Conservation (phyloP, 2,113 vertebrate species). For the Archilochus colubris region DNA sequence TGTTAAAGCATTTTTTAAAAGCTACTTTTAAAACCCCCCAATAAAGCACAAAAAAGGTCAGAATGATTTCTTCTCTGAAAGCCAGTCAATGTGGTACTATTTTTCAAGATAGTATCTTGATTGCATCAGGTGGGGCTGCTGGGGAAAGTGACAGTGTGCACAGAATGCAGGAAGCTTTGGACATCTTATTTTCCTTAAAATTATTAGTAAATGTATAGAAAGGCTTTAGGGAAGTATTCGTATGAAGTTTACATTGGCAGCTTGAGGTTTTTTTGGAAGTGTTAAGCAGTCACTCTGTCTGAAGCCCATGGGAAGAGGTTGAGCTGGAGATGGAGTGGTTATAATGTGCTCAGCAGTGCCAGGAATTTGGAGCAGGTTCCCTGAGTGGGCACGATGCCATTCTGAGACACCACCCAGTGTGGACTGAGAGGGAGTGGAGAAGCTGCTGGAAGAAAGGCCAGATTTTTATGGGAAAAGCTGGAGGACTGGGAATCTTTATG, state of each 20-base stretch:
- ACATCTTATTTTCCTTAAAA: neutral
- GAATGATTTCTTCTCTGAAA: neutral
- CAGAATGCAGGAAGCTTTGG: neutral
- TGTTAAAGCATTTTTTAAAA: neutral
- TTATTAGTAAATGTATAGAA: neutral
- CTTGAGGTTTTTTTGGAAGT: neutral
- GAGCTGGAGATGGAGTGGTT: neutral
- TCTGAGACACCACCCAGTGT: rapidly evolving
- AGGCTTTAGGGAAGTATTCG: neutral
- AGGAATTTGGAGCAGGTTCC: neutral
- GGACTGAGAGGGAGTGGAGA: neutral
- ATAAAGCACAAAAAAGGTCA: neutral
- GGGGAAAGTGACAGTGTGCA: neutral
- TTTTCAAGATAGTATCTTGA: neutral
- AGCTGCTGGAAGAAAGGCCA: neutral
- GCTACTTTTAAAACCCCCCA: neutral
- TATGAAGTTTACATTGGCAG: neutral
- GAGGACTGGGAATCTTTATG: neutral
- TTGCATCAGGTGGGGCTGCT: neutral
- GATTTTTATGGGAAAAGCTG: neutral
- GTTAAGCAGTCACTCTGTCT: neutral
- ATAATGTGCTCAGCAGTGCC: neutral
- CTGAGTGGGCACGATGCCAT: neutral
- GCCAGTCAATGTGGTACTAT: neutral
- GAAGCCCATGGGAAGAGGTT: neutral